These are phyloP conservation scores for Choristoneura fumiferana DNA, from an alignment of 1,140 invertebrate species.

Conservation along the genomic window DNA sequence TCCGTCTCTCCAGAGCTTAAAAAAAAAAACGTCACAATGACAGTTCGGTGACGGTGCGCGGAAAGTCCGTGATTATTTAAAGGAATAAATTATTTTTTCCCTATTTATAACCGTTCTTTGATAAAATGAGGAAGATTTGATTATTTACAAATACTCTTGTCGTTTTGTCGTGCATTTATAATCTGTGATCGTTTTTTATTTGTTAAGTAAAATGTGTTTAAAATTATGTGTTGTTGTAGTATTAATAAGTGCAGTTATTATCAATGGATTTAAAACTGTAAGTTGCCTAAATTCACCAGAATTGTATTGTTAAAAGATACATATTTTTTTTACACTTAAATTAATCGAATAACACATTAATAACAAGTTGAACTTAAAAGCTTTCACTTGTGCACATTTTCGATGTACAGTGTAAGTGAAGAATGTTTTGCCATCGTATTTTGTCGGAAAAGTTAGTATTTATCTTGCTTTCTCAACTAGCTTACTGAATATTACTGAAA, in stretches of 20 bases:
- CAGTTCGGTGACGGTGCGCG: conserved; percentile 16
- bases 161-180: conserved; percentile 5
- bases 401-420: too few relatives aligned
- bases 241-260: conserved; percentile 26
- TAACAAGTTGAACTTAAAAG: too few relatives aligned
- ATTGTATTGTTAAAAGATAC: not conserved
- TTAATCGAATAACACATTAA: too few relatives aligned
- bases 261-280: conserved; percentile 40
- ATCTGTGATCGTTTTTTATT: conserved; percentile 30
- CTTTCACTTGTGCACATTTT: too few relatives aligned
- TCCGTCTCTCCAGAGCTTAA: conserved; percentile 13
- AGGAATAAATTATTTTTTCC: not conserved
- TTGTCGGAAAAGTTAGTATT: too few relatives aligned
- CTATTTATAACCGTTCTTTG: not conserved
- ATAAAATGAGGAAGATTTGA: too few relatives aligned
- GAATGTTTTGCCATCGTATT: too few relatives aligned
- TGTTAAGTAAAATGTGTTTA: conserved; percentile 28
- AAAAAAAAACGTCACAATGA: conserved; percentile 40
- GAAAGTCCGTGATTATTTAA: conserved; percentile 1
- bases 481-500: too few relatives aligned
- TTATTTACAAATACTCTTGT: not conserved
- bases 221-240: conserved; percentile 33
- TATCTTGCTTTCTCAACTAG: too few relatives aligned
- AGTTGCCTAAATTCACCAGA: conserved; percentile 23
- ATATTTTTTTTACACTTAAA: too few relatives aligned